phyloP scores from a whole-genome alignment of 2,888 invertebrate species.

The Cephus sareptanus region DNA sequence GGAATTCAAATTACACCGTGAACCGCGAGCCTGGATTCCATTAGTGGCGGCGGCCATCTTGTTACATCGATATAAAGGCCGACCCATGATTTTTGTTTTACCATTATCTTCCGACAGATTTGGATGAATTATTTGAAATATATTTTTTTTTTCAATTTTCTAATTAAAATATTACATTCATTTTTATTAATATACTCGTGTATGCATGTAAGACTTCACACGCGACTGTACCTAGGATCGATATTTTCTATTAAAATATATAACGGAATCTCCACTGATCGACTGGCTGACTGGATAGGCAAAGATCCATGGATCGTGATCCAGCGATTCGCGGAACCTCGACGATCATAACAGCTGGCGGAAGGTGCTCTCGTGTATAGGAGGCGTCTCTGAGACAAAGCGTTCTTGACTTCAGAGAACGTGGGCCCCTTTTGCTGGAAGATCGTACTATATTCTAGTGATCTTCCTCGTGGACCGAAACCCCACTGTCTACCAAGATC shows the following conservation, averaged over 20 bases:
- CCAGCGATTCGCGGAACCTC: conserved; percentile 3
- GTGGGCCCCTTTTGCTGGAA: conserved; percentile 17
- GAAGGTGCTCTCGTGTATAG: conserved; percentile 6
- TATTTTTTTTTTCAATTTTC: neutral
- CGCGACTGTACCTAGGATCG: neutral
- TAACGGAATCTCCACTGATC: neutral
- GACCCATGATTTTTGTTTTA: neutral
- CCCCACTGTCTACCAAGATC: neutral
- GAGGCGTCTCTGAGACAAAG: conserved; percentile 5
- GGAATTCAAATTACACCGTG: conserved; percentile 12
- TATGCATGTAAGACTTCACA: neutral
- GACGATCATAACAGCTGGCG: neutral
- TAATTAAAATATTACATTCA: neutral
- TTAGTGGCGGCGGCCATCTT: conserved; percentile 9
- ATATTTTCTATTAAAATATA: neutral
- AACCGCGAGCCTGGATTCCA: neutral
- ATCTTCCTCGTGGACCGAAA: conserved; percentile 12
- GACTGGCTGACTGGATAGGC: neutral
- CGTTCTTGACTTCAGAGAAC: conserved; percentile 16
- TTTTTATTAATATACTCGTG: neutral
- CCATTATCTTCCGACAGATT: neutral
- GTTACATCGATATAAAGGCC: neutral
- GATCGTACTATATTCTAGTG: conserved; percentile 13
- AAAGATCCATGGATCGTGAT: neutral
- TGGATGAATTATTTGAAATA: neutral